Conservation (phyloP, 2,113 vertebrate genomes). For the Bettongia penicillata region DNA sequence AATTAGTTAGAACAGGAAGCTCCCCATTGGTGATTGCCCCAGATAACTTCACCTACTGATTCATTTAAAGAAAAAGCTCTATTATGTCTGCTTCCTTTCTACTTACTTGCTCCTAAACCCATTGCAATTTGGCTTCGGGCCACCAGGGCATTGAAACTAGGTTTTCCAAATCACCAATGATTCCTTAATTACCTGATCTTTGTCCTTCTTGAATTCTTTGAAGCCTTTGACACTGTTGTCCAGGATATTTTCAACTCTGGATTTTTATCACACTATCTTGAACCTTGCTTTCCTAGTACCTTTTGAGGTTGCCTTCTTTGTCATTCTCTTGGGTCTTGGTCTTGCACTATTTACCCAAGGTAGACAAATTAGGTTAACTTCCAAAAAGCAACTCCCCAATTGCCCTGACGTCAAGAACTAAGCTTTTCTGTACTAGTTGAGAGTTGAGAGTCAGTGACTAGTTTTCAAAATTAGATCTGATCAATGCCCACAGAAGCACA, state of each 20-base stretch:
- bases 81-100: background rate
- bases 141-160: background rate
- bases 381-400: background rate
- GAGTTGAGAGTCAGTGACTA: background rate
- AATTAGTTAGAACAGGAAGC: background rate
- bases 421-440: background rate
- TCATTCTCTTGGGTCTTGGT: background rate
- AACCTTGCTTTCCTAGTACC: background rate
- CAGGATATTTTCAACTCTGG: background rate
- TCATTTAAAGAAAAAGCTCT: background rate
- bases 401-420: background rate
- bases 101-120: background rate
- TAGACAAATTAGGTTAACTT: background rate
- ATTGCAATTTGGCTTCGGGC: background rate
- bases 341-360: background rate
- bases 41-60: background rate
- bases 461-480: background rate
- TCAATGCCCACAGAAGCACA: background rate
- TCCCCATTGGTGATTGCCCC: background rate
- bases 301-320: background rate
- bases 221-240: background rate
- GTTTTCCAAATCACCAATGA: background rate
- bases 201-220: background rate
- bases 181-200: background rate
- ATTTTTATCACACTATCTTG: background rate